Evolutionary conservation across 2,888 invertebrate species (phyloP), one percentile per base, ranked within the genome.

Genomic region (Ormyrus thymus): DNA sequence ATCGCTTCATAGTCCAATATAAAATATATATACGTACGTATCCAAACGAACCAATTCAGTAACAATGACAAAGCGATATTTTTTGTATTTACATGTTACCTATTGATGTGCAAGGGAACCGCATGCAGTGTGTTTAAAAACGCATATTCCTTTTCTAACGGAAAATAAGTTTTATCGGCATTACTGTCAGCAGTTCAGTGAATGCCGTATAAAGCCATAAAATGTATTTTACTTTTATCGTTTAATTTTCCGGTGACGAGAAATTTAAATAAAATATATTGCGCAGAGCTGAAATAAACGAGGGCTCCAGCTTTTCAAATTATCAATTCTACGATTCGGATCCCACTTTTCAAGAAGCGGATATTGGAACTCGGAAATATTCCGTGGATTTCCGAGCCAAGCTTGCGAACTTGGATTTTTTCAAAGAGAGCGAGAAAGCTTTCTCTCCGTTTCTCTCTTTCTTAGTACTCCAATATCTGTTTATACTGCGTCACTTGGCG

Each of bases 401-500:
- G 7, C 7, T n/a, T n/a, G n/a, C 51, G 6, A 13, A 13, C 10
- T 9, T 46, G 13, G n/a, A 45, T 11, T 55, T 73, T 68, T 56
- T 58, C 29, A 72, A 66, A 62, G 50, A n/a, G 15, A 68, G 59
- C 71, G 71, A 53, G 43, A 79, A 75, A 61, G 11, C 8, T 50
- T 66, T 66, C 62, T 71, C 70, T 69, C 61, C 45, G n/a, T n/a
- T n/a, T n/a, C 50, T 56, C 43, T 55, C 9, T 46, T 65, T 11
- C 62, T 62, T 29, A 29, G 29, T 29, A 1, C 58, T 50, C 69
- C 56, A 72, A 69, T 73, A n/a, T 55, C 76, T 80, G 69, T 77
- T 74, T 77, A 80, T 80, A 80, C 70, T 74, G 78, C 71, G 78
- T 72, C 78, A 80, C 80, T 80, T 80, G 77, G 75, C 80, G 72